Conservation (phyloP, 2,113 vertebrate species). For the Mesoclemmys tuberculata region DNA sequence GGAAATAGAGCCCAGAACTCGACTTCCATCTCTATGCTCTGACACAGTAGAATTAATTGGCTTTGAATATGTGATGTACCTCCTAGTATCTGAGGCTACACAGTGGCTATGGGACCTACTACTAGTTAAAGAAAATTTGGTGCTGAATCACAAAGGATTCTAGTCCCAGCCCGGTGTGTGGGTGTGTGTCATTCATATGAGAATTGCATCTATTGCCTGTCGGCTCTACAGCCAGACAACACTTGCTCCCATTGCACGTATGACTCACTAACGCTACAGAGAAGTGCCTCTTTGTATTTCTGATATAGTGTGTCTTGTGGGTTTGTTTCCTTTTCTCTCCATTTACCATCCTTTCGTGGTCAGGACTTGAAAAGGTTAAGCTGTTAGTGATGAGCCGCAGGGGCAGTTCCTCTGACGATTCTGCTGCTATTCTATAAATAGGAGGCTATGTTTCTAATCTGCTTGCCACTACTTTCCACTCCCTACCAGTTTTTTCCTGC, state of each 20-base stretch:
- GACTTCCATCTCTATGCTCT: not conserved
- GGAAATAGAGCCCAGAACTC: not conserved
- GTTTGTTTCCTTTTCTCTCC: not conserved
- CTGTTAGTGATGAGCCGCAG: not conserved
- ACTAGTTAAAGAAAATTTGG: not conserved
- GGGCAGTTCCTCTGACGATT: conserved; percentile 52
- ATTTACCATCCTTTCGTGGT: not conserved
- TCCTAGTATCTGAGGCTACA: not conserved
- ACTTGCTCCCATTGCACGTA: too few species aligned
- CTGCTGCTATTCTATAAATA: conserved; percentile 69
- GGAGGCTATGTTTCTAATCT: conserved; percentile 74
- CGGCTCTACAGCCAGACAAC: not conserved
- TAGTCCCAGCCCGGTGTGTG: not conserved
- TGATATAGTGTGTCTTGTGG: not conserved
- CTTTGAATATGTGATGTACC: not conserved
- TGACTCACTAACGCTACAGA: not conserved
- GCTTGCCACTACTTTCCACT: conserved; percentile 63
- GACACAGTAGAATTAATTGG: not conserved
- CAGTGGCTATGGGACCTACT: not conserved
- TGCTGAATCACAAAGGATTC: not conserved
- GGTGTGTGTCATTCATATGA: not conserved
- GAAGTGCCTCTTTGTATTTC: not conserved
- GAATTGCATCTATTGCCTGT: not conserved
- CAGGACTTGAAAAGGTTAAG: conserved; percentile 49
- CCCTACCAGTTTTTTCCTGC: conserved; percentile 74